phyloP scores from a whole-genome alignment of 2,888 invertebrate genomes.

The Brenthis daphne region DNA sequence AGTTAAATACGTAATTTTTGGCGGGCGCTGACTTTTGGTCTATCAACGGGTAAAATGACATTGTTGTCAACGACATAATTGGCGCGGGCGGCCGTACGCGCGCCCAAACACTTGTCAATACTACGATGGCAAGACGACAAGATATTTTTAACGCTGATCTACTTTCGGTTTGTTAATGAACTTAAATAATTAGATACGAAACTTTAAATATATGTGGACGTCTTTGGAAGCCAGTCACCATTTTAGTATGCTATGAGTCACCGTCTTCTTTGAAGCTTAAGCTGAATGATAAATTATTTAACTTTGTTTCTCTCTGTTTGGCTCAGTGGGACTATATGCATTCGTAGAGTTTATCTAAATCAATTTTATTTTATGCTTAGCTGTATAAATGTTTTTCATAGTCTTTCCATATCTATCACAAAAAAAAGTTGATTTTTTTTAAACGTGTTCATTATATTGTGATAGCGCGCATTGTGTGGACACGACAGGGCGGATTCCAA shows the following conservation, averaged over 20 bases:
- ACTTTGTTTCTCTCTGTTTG: neutral
- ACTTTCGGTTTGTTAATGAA: conserved; percentile 20
- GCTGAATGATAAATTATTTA: neutral
- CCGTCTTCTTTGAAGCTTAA: neutral
- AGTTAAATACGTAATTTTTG: no score
- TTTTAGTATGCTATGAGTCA: neutral
- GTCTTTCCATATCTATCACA: no score
- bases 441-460: no score
- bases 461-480: no score
- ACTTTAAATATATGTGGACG: conserved; percentile 3
- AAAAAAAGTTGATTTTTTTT: no score
- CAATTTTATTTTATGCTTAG: no score
- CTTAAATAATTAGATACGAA: conserved; percentile 10
- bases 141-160: conserved; percentile 26
- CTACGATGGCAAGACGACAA: neutral
- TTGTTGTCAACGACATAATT: conserved; percentile 11
- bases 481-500: no score
- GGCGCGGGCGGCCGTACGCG: neutral
- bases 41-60: neutral
- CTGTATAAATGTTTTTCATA: no score
- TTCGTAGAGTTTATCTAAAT: no score
- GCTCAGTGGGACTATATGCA: no score
- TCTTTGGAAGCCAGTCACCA: neutral
- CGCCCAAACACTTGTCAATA: conserved; percentile 24
- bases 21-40: no score